These are phyloP conservation scores for Asbolus verrucosus DNA, from an alignment of 1,140 invertebrate genomes.

Conservation along the genomic window DNA sequence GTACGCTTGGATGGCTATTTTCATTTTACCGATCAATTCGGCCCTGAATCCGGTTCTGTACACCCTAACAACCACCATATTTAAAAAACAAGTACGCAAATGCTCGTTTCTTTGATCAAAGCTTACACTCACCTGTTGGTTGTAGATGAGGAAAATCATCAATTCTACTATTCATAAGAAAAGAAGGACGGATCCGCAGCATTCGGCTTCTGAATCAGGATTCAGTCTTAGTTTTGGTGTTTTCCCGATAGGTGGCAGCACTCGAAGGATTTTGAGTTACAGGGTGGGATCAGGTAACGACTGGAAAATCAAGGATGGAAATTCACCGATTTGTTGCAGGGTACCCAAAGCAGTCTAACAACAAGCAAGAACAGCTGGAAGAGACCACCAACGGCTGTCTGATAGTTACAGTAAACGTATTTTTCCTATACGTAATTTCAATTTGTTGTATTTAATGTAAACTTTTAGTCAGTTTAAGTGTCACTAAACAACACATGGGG, in stretches of 20 bases:
- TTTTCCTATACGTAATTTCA: slow-evolving; percentile 2
- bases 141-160: slow-evolving; percentile 54
- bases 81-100: slow-evolving; percentile 69
- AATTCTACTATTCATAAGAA: slow-evolving; percentile 52
- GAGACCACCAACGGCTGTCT: slow-evolving; percentile 52
- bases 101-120: not conserved
- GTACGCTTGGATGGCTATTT: slow-evolving; percentile 77
- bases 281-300: slow-evolving; percentile 44
- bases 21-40: slow-evolving; percentile 78
- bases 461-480: not conserved
- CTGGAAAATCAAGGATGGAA: slow-evolving; percentile 24
- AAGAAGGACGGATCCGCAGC: slow-evolving; percentile 43
- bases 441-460: not conserved
- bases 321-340: slow-evolving; percentile 45
- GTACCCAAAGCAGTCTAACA: slow-evolving; percentile 56
- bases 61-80: slow-evolving; percentile 74
- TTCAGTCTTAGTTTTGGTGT: slow-evolving; percentile 58
- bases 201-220: slow-evolving; percentile 58
- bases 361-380: slow-evolving; percentile 56
- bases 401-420: slow-evolving; percentile 42
- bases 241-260: slow-evolving; percentile 54
- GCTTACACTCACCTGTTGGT: slow-evolving; percentile 21
- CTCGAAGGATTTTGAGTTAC: slow-evolving; percentile 48
- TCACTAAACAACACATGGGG: slow-evolving; percentile 20
- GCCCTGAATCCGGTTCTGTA: slow-evolving; percentile 79